A percentile compares a stretch with the other conserved stretches of the same genome.
These are phyloP conservation scores for Pitangus sulphuratus DNA, from an alignment of 2,797 vertebrate genomes.

Conservation along the genomic window DNA sequence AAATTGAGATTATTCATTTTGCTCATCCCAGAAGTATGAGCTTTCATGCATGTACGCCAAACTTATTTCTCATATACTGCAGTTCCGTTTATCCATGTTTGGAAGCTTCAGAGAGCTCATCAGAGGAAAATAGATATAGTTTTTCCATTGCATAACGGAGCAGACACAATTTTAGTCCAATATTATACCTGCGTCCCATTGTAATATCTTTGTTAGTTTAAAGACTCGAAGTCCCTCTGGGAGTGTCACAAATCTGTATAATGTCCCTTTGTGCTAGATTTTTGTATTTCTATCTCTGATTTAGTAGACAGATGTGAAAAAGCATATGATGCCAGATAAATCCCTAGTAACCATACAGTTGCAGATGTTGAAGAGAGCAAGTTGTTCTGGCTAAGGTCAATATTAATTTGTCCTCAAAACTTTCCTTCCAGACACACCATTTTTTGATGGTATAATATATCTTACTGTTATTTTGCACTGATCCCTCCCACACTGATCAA, in stretches of 20 bases:
- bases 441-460: constrained; percentile 57
- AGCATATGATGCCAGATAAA: constrained; percentile 47
- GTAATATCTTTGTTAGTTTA: constrained; percentile 18
- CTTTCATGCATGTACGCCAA: constrained; percentile 44
- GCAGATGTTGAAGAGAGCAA: constrained; percentile 55
- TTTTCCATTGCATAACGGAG: constrained; percentile 13
- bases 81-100: constrained; percentile 51
- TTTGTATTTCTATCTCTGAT: constrained; percentile 53
- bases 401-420: constrained; percentile 57
- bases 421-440: constrained; percentile 48
- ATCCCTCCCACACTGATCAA: constrained; percentile 53
- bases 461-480: constrained; percentile 40
- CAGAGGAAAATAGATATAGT: not conserved
- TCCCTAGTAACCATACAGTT: constrained; percentile 63
- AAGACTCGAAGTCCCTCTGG: not conserved
- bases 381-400: constrained; percentile 52
- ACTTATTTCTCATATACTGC: constrained; percentile 32
- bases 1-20: constrained; percentile 21
- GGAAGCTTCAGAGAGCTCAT: constrained; percentile 39
- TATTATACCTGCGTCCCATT: not conserved
- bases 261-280: constrained; percentile 15
- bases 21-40: constrained; percentile 47
- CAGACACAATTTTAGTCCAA: not conserved
- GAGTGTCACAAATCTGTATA: constrained; percentile 42
- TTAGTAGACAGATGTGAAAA: constrained; percentile 69